A percentile compares a stretch with the other conserved stretches of the same genome.
These are phyloP conservation scores for Tragelaphus strepsiceros DNA, from an alignment of 2,113 vertebrate species.

Conservation along the genomic window DNA sequence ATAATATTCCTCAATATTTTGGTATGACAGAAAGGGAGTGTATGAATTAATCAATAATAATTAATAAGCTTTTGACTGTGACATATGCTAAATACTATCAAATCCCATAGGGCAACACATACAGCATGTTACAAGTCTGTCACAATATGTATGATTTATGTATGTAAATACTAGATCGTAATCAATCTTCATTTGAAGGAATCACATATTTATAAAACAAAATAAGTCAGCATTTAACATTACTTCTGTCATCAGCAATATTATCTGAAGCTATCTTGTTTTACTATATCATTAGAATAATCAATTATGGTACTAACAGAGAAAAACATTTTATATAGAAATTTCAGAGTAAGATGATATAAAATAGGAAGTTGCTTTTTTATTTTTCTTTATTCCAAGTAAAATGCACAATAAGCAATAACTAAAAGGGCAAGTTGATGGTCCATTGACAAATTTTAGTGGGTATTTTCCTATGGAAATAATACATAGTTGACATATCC, in stretches of 20 bases:
- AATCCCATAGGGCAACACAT: conserved; percentile 47
- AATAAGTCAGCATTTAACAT: conserved; percentile 4
- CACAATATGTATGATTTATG: conserved; percentile 60
- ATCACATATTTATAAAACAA: conserved; percentile 46
- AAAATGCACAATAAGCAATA: background rate
- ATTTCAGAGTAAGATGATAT: background rate
- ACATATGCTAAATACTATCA: conserved; percentile 49
- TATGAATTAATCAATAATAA: conserved; percentile 60
- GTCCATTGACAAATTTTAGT: background rate
- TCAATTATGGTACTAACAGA: background rate
- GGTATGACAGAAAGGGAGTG: background rate
- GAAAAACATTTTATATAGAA: background rate
- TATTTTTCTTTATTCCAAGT: background rate
- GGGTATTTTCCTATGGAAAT: background rate
- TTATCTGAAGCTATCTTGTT: background rate
- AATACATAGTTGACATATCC: background rate
- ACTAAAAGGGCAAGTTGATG: conserved; percentile 32
- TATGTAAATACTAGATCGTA: conserved; percentile 37
- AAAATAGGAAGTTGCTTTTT: background rate
- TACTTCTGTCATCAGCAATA: conserved; percentile 11
- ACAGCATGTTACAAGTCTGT: conserved; percentile 38
- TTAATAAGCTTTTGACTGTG: conserved; percentile 63
- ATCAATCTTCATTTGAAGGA: conserved; percentile 63
- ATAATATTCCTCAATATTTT: background rate
- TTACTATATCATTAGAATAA: background rate